Evolutionary conservation across 1,140 invertebrate species (phyloP), one percentile per base, ranked within the genome.

Genomic region (Drosophila obscura): DNA sequence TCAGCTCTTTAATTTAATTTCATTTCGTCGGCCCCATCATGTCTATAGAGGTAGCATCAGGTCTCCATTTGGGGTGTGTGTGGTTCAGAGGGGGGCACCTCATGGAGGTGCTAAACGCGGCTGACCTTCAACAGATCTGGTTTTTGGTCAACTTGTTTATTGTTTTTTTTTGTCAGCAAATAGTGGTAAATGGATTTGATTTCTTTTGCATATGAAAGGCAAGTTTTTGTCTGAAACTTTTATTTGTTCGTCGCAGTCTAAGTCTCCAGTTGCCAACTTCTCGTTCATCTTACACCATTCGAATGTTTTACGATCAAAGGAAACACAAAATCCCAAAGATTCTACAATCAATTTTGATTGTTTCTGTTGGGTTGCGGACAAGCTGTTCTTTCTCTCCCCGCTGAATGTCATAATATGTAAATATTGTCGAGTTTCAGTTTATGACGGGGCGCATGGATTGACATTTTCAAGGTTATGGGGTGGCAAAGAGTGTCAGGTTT

Each of bases 81-180:
- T 31, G 50, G 60, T 13, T 41, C 15, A 4, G 35, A n/a, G 9
- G 19, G 51, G 48, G 39, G 24, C 4, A 43, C 63, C 22, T 28
- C 22, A 16, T 59, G 5, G 61, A 83, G 67, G 67, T 66, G 77
- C 51, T 79, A 80, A 83, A 84, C 76, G 64, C 53, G 78, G 78
- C 61, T 84, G 81, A 84, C 81, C 81, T 84, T 84, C 81, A 87
- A 4, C 48, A 81, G 45, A 87, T 84, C 81, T 81, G 77, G 81
- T 84, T 84, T 77, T 39, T 41, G 50, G 52, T 35, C 56, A 59
- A 58, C 81, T 77, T 60, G 64, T 78, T 82, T 81, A n/a, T n/a
- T n/a, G n/a, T n/a, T 74, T 16, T 16, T 16, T 22, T 56, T 76
- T 71, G 72, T 71, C 65, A 19, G 65, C 65, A 44, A 44, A 50